These are phyloP conservation scores for Mirounga angustirostris DNA, from an alignment of 2,113 vertebrate genomes.

Conservation along the genomic window DNA sequence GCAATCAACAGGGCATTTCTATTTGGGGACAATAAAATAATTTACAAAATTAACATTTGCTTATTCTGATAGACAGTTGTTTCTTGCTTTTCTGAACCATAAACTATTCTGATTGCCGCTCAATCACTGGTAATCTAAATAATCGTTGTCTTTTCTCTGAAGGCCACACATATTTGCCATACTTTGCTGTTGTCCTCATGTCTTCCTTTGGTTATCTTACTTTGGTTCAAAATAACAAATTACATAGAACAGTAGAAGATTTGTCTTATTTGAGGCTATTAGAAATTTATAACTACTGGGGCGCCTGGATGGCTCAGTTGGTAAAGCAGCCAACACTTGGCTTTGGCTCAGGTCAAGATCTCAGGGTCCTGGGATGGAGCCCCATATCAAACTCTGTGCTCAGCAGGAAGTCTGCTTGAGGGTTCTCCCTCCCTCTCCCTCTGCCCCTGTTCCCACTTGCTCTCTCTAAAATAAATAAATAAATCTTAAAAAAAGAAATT, in stretches of 20 bases:
- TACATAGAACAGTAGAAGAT: background rate
- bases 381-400: background rate
- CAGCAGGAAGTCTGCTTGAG: background rate
- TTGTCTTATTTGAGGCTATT: background rate
- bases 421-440: background rate
- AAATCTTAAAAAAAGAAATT: background rate
- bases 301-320: background rate
- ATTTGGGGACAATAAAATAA: conserved; percentile 31
- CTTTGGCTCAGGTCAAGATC: background rate
- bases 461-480: background rate
- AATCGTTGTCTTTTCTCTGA: background rate
- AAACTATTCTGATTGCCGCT: background rate
- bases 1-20: background rate
- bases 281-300: background rate
- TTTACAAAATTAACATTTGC: conserved; percentile 7
- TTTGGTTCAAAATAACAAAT: background rate
- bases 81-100: background rate
- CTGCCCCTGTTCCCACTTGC: background rate
- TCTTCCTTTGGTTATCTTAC: background rate
- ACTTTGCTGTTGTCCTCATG: background rate
- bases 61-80: background rate
- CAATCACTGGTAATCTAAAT: background rate
- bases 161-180: background rate
- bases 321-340: background rate
- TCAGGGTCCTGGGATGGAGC: background rate